A percentile compares a stretch with the other conserved stretches of the same genome.
These are phyloP conservation scores for Isurus oxyrinchus DNA, from an alignment of 2,113 vertebrate genomes.

Conservation along the genomic window DNA sequence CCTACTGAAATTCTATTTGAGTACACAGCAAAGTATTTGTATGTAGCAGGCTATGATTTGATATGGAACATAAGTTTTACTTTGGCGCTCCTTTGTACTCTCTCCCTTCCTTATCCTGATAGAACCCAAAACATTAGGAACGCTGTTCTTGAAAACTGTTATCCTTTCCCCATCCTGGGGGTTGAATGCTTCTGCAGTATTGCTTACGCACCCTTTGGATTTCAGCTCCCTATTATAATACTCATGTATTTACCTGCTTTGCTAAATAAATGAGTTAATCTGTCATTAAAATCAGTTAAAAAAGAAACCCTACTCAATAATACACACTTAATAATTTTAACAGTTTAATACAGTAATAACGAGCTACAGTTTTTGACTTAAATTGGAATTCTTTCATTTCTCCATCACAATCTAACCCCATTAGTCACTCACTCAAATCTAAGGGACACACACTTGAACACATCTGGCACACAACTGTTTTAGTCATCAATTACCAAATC, in stretches of 20 bases:
- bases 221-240: not conserved
- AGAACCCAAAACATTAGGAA: not conserved
- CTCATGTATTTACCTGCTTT: not conserved
- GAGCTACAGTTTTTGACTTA: too few relatives aligned
- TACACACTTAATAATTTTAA: too few relatives aligned
- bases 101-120: too few relatives aligned
- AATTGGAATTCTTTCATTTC: too few relatives aligned
- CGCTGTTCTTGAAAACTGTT: not conserved
- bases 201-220: not conserved
- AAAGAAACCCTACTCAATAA: too few relatives aligned
- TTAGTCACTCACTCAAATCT: not conserved
- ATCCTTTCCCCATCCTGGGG: not conserved
- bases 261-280: not conserved
- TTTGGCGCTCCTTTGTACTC: not conserved
- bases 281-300: not conserved
- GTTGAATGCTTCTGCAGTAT: not conserved
- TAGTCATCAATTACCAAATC: not conserved
- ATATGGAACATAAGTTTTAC: not conserved
- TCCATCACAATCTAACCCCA: too few relatives aligned
- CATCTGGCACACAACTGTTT: not conserved
- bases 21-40: not conserved
- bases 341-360: too few relatives aligned
- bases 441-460: not conserved
- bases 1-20: not conserved
- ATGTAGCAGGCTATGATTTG: not conserved